Percentiles rank a stretch among this genome's conserved stretches.
Conservation (phyloP, 2,113 vertebrate genomes). For the Vombatus ursinus region DNA sequence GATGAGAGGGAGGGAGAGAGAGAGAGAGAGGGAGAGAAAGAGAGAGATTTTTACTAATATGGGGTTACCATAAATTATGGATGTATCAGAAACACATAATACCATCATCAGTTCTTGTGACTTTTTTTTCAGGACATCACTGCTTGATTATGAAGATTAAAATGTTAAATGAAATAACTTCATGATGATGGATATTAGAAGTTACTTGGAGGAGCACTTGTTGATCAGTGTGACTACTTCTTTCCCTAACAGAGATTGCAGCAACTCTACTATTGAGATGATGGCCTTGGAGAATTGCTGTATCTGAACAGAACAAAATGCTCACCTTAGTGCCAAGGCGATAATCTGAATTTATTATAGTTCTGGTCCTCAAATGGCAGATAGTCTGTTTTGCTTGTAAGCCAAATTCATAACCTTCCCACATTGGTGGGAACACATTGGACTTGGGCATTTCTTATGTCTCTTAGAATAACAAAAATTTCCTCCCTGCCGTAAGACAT, state of each 20-base stretch:
- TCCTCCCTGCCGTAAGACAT: no score
- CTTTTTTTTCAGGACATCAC: neutral
- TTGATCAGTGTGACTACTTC: neutral
- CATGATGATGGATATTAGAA: no score
- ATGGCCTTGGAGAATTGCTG: neutral
- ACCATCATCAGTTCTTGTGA: neutral
- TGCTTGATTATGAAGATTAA: neutral
- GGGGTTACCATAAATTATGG: neutral
- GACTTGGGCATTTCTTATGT: no score
- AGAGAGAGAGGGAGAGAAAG: no score
- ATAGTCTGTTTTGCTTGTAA: no score
- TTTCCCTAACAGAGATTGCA: neutral
- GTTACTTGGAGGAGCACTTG: neutral
- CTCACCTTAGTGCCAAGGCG: neutral
- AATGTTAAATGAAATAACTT: neutral
- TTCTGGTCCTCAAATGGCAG: neutral
- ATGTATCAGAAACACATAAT: neutral
- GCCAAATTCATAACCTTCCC: no score
- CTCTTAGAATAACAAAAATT: no score
- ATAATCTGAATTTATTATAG: neutral
- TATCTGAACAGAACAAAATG: no score
- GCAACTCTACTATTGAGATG: neutral
- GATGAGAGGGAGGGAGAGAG: no score
- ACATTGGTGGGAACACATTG: no score
- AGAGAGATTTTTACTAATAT: no score